A percentile compares a stretch with the other conserved stretches of the same genome.
Evolutionary conservation across 2,888 invertebrate species (phyloP).

Genomic region (Hypsopygia costalis): DNA sequence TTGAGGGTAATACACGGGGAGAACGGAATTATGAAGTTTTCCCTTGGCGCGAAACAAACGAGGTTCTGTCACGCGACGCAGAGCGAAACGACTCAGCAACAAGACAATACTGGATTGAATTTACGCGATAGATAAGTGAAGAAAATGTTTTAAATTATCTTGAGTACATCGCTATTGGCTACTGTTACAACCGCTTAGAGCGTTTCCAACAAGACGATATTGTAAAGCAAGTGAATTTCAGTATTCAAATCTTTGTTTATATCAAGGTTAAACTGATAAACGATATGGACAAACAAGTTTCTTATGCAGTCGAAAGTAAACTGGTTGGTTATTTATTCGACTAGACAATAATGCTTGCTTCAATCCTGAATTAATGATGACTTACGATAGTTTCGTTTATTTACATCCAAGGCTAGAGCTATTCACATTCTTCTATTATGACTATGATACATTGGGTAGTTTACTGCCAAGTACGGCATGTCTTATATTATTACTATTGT

Average conservation of each 20-base stretch:
- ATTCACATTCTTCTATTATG: no score
- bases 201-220: not conserved
- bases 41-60: conserved; percentile 44
- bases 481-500: no score
- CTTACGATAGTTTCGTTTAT: no score
- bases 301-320: not conserved
- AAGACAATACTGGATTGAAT: conserved; percentile 59
- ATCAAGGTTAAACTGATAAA: not conserved
- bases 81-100: conserved; percentile 42
- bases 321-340: not conserved
- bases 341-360: not conserved
- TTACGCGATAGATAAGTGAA: conserved; percentile 60
- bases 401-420: no score
- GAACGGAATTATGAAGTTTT: conserved; percentile 57
- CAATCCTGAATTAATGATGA: not conserved
- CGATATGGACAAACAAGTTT: not conserved
- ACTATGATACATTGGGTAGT: no score
- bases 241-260: not conserved
- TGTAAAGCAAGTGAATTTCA: not conserved
- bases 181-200: conserved; percentile 2
- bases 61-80: conserved; percentile 57
- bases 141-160: conserved; percentile 62
- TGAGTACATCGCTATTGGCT: conserved; percentile 30
- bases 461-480: no score
- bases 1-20: conserved; percentile 37